Conservation (phyloP, 2,113 vertebrate species). For the Austrofundulus limnaeus region DNA sequence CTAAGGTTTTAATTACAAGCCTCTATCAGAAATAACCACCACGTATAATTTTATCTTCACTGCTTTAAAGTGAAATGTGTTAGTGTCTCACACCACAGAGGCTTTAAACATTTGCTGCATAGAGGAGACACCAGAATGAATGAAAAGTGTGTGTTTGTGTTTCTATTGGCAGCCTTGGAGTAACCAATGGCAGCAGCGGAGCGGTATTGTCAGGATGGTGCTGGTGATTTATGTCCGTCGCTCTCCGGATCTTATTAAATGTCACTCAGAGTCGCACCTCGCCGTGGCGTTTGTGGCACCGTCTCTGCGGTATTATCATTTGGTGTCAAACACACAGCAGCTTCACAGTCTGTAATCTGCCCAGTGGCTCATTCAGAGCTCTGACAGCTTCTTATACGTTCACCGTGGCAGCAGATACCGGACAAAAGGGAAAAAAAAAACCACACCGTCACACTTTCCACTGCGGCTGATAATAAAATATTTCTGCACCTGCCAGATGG, state of each 20-base stretch:
- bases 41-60: conserved; percentile 30
- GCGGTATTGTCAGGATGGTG: conserved; percentile 21
- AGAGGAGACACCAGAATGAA: conserved; percentile 17
- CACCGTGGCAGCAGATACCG: conserved; percentile 8
- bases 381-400: conserved; percentile 22
- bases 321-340: conserved; percentile 36
- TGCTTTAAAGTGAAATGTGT: conserved; percentile 1
- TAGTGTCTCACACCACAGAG: conserved; percentile 7
- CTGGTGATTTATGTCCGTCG: conserved; percentile 58
- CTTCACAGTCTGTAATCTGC: conserved; percentile 19
- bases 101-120: conserved; percentile 27
- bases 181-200: conserved; percentile 48
- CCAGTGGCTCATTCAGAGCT: conserved; percentile 21
- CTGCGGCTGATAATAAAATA: background rate
- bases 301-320: conserved; percentile 32
- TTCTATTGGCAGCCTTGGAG: conserved; percentile 32
- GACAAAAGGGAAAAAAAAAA: conserved; percentile 11
- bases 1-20: conserved; percentile 45
- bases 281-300: conserved; percentile 20
- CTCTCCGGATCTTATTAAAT: conserved; percentile 56
- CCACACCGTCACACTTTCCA: background rate
- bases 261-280: conserved; percentile 55
- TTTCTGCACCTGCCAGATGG: background rate
- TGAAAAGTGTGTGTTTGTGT: conserved; percentile 30
- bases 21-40: conserved; percentile 43